Evolutionary conservation across 2,113 vertebrate species (phyloP).

Genomic region (Empidonax alnorum): DNA sequence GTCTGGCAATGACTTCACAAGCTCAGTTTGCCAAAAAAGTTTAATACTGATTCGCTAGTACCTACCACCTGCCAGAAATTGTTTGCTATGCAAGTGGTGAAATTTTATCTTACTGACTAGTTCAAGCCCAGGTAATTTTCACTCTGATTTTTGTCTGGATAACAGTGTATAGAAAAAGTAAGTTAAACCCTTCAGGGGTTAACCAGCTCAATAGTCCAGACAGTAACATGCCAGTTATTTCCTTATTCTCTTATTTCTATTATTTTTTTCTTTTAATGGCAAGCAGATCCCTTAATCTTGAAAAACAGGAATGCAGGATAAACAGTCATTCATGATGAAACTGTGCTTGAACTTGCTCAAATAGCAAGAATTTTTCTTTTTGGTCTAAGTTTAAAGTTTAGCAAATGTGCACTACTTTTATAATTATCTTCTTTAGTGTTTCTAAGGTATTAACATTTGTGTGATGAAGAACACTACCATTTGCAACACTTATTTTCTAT

Average conservation of each 20-base stretch:
- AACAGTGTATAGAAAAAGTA: background rate
- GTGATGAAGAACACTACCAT: background rate
- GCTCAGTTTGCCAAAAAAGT: background rate
- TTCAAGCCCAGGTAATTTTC: background rate
- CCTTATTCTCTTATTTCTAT: background rate
- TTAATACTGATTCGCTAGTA: background rate
- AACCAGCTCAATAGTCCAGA: background rate
- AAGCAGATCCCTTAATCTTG: background rate
- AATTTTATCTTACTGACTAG: background rate
- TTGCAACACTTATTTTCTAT: background rate
- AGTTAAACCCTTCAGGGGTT: background rate
- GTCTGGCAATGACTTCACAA: background rate
- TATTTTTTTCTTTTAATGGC: background rate
- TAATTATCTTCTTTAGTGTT: background rate
- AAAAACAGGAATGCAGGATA: background rate
- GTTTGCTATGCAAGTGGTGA: background rate
- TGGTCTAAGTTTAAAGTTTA: background rate
- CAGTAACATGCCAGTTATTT: background rate
- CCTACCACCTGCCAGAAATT: background rate
- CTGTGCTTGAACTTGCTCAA: background rate
- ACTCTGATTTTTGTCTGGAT: slow-evolving; percentile 10
- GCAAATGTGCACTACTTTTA: background rate
- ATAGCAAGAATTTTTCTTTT: background rate
- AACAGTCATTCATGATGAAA: background rate
- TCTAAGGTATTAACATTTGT: background rate